Evolutionary conservation across 2,113 vertebrate species (phyloP), one percentile per base, ranked within the genome.

Genomic region (Aix galericulata): DNA sequence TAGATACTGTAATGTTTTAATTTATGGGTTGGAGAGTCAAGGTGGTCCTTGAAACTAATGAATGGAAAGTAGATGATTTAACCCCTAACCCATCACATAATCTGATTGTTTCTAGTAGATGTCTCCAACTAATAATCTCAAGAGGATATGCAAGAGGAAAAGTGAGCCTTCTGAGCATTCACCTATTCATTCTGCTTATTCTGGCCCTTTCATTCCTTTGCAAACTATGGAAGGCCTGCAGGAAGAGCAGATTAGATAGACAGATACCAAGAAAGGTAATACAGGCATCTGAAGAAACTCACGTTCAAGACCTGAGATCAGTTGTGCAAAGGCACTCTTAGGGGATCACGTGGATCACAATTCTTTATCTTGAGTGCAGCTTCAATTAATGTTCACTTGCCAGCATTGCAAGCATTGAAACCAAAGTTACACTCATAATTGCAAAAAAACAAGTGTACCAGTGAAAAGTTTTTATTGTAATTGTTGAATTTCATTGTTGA

Each of bases 341-440:
- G 13, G 27, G 26, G 22, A n/a, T 86, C 29, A 31, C 16, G 4
- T 81, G 32, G 17, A 48, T 48, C 46, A 48, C 46, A 58, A 8
- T 66, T 60, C 21, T 36, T 88, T 16, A 64, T 59, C 23, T 58
- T 86, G 63, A 27, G 11, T 48, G 18, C 40, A 63, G 48, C 38
- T 83, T 86, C 20, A 34, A 23, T 76, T 71, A 53, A 63, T 38
- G 29, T 82, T 88, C 56, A 46, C 32, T 40, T 77, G 27, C n/a
- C 27, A 27, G 60, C 31, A 64, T 18, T 58, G 42, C 36, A 88
- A 80, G n/a, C 10, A 5, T 62, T 80, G 52, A 80, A 81, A 77
- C 10, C 7, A 27, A 38, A 46, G 14, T 50, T 83, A 31, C 0
- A 1, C 20, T 31, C 1, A 0, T 42, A 58, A 36, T 48, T 52